Percentiles rank a stretch among this genome's conserved stretches.
Evolutionary conservation across 2,797 vertebrate species (phyloP).

Genomic region (Emydoidea blandingii): DNA sequence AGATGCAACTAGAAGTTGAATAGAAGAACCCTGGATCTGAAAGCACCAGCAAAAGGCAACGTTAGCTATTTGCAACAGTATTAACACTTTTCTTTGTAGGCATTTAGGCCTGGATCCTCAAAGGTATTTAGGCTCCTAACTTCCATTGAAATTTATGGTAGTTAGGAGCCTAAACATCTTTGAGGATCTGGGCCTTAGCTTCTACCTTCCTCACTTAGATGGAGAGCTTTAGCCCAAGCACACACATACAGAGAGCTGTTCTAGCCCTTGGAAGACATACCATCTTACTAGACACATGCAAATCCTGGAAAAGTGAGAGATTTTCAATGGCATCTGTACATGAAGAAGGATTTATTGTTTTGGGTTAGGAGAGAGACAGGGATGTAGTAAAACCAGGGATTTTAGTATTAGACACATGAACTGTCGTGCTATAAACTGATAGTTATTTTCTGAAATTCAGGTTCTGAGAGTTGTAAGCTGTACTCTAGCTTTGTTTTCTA

Average conservation of each 20-base stretch:
- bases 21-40: not conserved
- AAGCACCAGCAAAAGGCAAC: not conserved
- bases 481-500: not conserved
- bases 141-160: no score
- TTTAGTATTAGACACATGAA: not conserved
- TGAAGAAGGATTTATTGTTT: not conserved
- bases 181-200: no score
- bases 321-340: not conserved
- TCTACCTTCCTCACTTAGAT: not conserved
- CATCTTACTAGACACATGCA: not conserved
- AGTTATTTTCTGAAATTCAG: not conserved
- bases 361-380: not conserved
- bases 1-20: not conserved
- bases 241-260: not conserved
- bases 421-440: not conserved
- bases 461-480: not conserved
- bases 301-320: not conserved
- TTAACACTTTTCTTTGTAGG: not conserved
- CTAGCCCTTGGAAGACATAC: not conserved
- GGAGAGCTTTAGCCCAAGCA: not conserved
- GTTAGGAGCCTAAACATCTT: no score
- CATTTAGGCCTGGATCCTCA: not conserved
- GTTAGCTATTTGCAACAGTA: not conserved
- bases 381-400: rapidly evolving
- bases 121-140: no score